These are phyloP conservation scores for Mormyrus lacerda DNA, from an alignment of 2,113 vertebrate genomes.

Conservation along the genomic window DNA sequence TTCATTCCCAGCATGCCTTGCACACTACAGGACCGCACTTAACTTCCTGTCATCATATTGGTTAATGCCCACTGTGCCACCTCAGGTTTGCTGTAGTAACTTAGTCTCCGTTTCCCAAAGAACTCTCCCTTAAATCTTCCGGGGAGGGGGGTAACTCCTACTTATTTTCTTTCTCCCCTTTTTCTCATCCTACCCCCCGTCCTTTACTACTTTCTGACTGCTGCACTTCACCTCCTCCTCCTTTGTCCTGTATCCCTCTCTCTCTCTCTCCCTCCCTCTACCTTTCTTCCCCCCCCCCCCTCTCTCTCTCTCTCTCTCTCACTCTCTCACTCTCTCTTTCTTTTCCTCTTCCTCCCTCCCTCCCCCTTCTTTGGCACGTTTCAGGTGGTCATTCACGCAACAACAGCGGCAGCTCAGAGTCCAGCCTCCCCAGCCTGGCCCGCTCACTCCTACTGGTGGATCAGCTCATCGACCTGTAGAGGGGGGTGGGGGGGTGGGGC, in stretches of 20 bases:
- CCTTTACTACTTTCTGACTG: slow-evolving; percentile 37
- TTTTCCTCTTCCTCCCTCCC: neutral
- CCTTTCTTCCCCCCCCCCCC: neutral
- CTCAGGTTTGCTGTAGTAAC: neutral
- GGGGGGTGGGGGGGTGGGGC: slow-evolving; percentile 44
- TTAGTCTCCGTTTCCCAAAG: neutral
- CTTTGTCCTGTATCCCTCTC: slow-evolving; percentile 58
- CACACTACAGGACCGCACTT: slow-evolving; percentile 32
- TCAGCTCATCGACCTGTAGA: slow-evolving; percentile 99
- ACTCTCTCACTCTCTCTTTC: neutral
- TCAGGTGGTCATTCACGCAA: slow-evolving; percentile 98
- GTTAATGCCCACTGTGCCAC: neutral
- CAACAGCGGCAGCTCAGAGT: slow-evolving; percentile 99
- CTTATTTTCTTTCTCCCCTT: slow-evolving; percentile 57
- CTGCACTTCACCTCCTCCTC: slow-evolving; percentile 38
- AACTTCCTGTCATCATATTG: slow-evolving; percentile 24
- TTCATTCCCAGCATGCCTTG: slow-evolving; percentile 39
- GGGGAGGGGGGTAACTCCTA: slow-evolving; percentile 46
- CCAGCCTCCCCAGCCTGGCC: slow-evolving; percentile 98
- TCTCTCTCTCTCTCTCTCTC: slow-evolving; percentile 22
- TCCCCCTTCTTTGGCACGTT: slow-evolving; percentile 20
- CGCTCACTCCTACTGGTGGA: slow-evolving; percentile 99
- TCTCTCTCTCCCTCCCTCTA: slow-evolving; percentile 22
- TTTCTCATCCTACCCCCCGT: slow-evolving; percentile 37
- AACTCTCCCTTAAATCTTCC: slow-evolving; percentile 47